Percentiles rank a stretch among this genome's conserved stretches.
Conservation (phyloP, 1,140 invertebrate genomes). For the Solenopsis fugax region DNA sequence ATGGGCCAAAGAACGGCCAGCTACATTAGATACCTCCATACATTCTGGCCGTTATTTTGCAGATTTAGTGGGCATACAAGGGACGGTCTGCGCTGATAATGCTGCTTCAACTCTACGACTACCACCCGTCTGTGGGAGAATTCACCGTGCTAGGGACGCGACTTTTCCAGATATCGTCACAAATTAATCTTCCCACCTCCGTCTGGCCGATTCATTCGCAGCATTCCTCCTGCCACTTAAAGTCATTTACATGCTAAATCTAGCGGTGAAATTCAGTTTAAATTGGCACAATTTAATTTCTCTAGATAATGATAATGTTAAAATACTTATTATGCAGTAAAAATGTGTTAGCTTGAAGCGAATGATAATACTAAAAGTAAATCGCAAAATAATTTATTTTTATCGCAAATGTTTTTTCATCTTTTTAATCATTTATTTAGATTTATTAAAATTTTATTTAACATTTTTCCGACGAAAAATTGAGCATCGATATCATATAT, state of each 20-base stretch:
- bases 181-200: constrained; percentile 74
- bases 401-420: background rate
- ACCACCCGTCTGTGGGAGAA: constrained; percentile 56
- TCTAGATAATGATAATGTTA: background rate
- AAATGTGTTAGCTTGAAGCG: background rate
- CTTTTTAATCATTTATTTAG: background rate
- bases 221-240: constrained; percentile 22
- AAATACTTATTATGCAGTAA: background rate
- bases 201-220: constrained; percentile 36
- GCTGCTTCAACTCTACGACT: constrained; percentile 76
- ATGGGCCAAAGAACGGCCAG: constrained; percentile 59
- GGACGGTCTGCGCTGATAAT: constrained; percentile 85
- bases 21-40: constrained; percentile 65
- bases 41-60: constrained; percentile 77
- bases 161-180: constrained; percentile 76
- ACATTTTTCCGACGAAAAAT: background rate
- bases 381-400: background rate
- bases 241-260: constrained; percentile 45
- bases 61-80: constrained; percentile 86
- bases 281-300: background rate
- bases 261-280: constrained; percentile 9
- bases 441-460: background rate
- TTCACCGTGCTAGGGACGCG: constrained; percentile 51
- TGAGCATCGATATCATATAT: background rate
- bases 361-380: background rate